A percentile compares a stretch with the other conserved stretches of the same genome.
Conservation (phyloP, 2,113 vertebrate species). For the Oreamnos americanus region DNA sequence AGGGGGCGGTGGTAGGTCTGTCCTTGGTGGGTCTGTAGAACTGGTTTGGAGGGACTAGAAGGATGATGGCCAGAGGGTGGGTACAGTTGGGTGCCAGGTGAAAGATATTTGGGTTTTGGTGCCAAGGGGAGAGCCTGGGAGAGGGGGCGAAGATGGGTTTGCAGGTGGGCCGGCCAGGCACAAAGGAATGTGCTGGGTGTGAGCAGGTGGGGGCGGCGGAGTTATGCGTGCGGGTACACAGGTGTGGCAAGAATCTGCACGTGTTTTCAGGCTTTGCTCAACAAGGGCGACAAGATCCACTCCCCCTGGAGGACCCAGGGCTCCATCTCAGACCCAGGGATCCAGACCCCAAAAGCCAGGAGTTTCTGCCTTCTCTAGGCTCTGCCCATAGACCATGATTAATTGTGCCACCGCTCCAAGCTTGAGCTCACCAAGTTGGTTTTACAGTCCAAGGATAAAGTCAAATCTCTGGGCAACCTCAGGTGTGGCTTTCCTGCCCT, state of each 20-base stretch:
- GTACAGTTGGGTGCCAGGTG: background rate
- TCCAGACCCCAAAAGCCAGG: background rate
- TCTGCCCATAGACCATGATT: background rate
- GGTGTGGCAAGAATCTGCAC: conserved; percentile 46
- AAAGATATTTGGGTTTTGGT: conserved; percentile 47
- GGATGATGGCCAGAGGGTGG: background rate
- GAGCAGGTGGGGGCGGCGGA: background rate
- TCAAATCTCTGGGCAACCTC: conserved; percentile 19
- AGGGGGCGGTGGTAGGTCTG: background rate
- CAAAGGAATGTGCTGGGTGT: conserved; percentile 57
- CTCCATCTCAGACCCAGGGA: background rate
- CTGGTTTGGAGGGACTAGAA: background rate
- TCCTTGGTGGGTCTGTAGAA: background rate
- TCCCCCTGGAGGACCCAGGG: background rate
- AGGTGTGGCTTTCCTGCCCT: background rate
- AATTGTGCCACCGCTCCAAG: background rate
- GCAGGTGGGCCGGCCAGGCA: conserved; percentile 12
- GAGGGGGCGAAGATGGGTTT: background rate
- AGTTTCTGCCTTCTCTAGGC: background rate
- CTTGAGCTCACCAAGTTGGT: conserved; percentile 6
- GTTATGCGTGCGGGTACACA: conserved; percentile 55
- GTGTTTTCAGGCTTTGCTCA: conserved; percentile 34
- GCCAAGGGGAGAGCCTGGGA: background rate
- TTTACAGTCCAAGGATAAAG: conserved; percentile 10
- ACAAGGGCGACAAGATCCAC: conserved; percentile 6